Evolutionary conservation across 1,140 invertebrate genomes (phyloP).

Genomic region (Chrysoperla carnea): DNA sequence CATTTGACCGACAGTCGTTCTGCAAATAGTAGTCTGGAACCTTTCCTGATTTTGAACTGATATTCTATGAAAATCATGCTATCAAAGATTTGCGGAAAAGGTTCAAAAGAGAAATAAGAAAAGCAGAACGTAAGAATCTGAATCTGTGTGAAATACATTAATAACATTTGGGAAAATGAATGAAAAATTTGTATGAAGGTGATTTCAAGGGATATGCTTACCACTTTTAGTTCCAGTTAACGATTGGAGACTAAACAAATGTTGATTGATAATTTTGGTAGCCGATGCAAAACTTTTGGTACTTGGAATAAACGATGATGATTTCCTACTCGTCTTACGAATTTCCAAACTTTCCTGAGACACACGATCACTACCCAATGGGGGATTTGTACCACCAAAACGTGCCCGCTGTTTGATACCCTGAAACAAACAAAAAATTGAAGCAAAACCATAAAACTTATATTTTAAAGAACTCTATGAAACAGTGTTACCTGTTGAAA

Average conservation of each 20-base stretch:
- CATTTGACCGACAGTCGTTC: too few relatives aligned
- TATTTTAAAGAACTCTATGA: background rate
- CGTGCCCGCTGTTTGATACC: conserved; percentile 20
- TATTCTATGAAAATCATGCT: too few relatives aligned
- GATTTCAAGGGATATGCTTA: conserved; percentile 10
- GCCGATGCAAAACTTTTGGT: conserved; percentile 47
- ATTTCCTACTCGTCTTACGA: conserved; percentile 9
- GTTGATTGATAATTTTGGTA: conserved; percentile 54
- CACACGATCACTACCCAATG: conserved; percentile 11
- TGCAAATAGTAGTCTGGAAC: too few relatives aligned
- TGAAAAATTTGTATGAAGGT: too few relatives aligned
- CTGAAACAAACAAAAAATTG: conserved; percentile 2
- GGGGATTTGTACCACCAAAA: conserved; percentile 20
- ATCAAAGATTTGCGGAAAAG: too few relatives aligned
- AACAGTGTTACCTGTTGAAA: conserved; percentile 66
- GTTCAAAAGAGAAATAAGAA: too few relatives aligned
- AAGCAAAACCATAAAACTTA: background rate
- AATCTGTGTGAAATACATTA: too few relatives aligned
- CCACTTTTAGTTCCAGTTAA: conserved; percentile 29
- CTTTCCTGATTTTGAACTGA: too few relatives aligned
- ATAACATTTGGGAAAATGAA: too few relatives aligned
- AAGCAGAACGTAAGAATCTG: too few relatives aligned
- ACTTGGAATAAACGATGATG: conserved; percentile 34
- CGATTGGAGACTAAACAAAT: conserved; percentile 46
- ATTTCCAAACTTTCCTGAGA: conserved; percentile 31